Conservation (phyloP, 2,888 invertebrate species). For the Dioctria rufipes region DNA sequence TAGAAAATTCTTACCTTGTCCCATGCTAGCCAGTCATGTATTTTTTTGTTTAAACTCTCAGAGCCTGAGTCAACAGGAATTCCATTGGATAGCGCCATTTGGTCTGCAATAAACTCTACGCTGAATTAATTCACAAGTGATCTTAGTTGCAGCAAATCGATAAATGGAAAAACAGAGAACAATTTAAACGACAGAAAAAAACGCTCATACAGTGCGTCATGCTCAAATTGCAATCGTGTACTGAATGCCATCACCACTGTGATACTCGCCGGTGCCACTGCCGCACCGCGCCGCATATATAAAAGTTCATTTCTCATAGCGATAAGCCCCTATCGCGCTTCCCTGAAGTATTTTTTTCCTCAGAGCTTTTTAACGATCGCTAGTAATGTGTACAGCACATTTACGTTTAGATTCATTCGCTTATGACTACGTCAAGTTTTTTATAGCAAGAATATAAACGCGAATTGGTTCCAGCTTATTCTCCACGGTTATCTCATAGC, state of each 20-base stretch:
- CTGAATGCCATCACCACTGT: neutral
- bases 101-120: neutral
- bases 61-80: slow-evolving; percentile 72
- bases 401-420: no score
- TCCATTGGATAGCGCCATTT: slow-evolving; percentile 15
- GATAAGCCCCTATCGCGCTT: no score
- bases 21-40: slow-evolving; percentile 82
- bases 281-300: no score
- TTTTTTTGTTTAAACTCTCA: slow-evolving; percentile 76
- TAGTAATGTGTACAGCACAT: no score
- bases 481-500: no score
- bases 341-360: no score
- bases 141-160: no score
- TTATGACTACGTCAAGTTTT: no score
- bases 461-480: no score
- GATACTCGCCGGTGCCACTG: neutral
- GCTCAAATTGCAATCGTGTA: neutral
- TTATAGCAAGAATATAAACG: no score
- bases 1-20: slow-evolving; percentile 76
- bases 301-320: neutral
- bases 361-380: neutral
- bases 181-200: neutral
- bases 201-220: neutral
- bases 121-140: no score
- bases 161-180: neutral